Percentiles rank a stretch among this genome's conserved stretches.
Conservation (phyloP, 2,797 vertebrate species). For the Gymnodraco acuticeps region DNA sequence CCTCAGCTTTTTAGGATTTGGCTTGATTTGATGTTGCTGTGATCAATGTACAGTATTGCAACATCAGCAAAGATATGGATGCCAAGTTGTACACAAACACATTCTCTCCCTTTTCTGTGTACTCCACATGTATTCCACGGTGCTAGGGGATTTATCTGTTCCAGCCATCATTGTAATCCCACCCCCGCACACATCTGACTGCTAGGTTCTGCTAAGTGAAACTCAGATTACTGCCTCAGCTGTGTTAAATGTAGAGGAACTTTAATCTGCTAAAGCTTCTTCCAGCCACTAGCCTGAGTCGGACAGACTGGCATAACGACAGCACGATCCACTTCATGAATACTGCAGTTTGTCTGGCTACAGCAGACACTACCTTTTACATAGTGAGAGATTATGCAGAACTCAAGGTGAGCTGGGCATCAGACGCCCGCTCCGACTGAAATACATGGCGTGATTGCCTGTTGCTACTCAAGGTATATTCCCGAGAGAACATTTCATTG, state of each 20-base stretch:
- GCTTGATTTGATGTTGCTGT: constrained; percentile 23
- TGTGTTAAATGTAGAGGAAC: constrained; percentile 52
- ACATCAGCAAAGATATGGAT: constrained; percentile 23
- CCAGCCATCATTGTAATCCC: constrained; percentile 71
- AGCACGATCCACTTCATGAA: constrained; percentile 33
- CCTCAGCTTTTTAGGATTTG: constrained; percentile 33
- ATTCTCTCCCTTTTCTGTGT: constrained; percentile 10
- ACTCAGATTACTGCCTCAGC: constrained; percentile 70
- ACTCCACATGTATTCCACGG: constrained; percentile 14
- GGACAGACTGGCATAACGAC: constrained; percentile 36
- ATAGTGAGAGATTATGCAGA: constrained; percentile 11
- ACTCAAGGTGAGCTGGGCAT: constrained; percentile 13
- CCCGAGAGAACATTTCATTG: neutral
- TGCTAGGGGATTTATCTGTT: constrained; percentile 63
- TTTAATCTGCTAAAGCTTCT: constrained; percentile 74
- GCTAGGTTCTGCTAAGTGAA: constrained; percentile 68
- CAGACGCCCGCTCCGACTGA: constrained; percentile 28
- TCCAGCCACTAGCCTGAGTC: constrained; percentile 38
- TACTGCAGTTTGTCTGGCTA: constrained; percentile 20
- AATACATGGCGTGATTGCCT: constrained; percentile 17
- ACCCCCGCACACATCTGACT: constrained; percentile 57
- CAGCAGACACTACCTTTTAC: neutral
- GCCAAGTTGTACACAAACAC: neutral
- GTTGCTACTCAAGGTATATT: neutral
- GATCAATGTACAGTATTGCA: constrained; percentile 28